Conservation (phyloP, 2,113 vertebrate species). For the Pachycephala philippinensis region DNA sequence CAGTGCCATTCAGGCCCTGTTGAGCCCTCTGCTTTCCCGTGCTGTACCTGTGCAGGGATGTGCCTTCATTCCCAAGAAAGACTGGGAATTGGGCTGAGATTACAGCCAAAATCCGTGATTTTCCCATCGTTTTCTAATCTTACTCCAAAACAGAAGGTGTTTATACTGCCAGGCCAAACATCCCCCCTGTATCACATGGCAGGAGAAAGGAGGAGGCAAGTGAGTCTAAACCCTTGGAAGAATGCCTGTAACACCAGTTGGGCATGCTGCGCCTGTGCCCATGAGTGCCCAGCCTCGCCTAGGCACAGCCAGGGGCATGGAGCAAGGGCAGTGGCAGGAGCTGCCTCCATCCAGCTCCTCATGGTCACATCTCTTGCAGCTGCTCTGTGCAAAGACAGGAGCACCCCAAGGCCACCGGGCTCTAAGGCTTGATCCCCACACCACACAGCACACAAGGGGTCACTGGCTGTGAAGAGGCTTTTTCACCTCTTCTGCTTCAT, state of each 20-base stretch:
- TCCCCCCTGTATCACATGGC: not conserved
- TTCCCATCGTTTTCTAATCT: not conserved
- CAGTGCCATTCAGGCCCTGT: not conserved
- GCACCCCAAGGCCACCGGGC: not conserved
- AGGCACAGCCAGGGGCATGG: fast-evolving
- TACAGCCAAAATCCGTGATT: not conserved
- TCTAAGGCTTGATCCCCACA: not conserved
- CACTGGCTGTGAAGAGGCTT: not conserved
- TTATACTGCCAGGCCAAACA: not conserved
- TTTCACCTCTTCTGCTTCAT: not conserved
- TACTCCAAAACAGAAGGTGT: not conserved
- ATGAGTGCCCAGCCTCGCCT: not conserved
- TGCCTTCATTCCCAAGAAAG: not conserved
- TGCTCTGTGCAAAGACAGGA: not conserved
- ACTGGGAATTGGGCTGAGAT: not conserved
- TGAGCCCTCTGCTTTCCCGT: not conserved
- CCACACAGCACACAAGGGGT: fast-evolving
- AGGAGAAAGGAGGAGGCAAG: not conserved
- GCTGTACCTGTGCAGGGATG: too few relatives aligned
- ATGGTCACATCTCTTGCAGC: fast-evolving
- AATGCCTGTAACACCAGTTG: not conserved
- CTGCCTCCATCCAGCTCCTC: fast-evolving
- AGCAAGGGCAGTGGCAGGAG: not conserved
- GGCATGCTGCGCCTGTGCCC: not conserved
- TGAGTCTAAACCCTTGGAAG: not conserved